Conservation (phyloP, 2,888 invertebrate genomes). For the Drosophila rellima region DNA sequence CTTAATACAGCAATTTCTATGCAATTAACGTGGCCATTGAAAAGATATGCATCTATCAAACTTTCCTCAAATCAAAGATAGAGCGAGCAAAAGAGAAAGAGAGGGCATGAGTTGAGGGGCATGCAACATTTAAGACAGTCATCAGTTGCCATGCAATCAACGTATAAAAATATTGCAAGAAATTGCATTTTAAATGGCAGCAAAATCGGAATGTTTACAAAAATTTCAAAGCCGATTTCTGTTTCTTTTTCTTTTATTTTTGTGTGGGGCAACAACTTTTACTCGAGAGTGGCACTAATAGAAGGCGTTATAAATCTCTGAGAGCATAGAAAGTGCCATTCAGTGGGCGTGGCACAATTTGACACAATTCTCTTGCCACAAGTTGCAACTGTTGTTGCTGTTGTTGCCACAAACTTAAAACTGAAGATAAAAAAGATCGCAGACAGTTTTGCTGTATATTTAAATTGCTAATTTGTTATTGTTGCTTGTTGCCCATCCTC, state of each 20-base stretch:
- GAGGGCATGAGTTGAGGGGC: constrained; percentile 3
- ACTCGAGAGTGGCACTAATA: constrained; percentile 46
- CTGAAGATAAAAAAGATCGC: constrained; percentile 12
- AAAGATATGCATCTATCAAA: constrained; percentile 64
- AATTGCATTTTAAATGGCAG: constrained; percentile 65
- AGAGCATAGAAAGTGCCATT: constrained; percentile 66
- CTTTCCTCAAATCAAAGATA: constrained; percentile 50
- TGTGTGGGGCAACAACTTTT: constrained; percentile 56
- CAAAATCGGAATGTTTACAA: constrained; percentile 17
- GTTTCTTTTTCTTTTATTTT: not conserved
- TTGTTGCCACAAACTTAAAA: constrained; percentile 17
- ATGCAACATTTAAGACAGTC: constrained; percentile 55
- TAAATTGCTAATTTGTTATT: constrained; percentile 59
- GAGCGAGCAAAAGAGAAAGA: not conserved
- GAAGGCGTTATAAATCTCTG: constrained; percentile 50
- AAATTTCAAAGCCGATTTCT: constrained; percentile 9
- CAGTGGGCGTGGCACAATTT: constrained; percentile 52
- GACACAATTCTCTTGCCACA: constrained; percentile 53
- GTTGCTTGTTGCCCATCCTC: constrained; percentile 15
- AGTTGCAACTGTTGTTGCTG: constrained; percentile 18
- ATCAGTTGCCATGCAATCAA: constrained; percentile 73
- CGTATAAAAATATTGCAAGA: constrained; percentile 61
- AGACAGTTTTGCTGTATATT: constrained; percentile 28
- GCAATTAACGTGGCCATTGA: constrained; percentile 69
- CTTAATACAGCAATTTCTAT: constrained; percentile 75